A percentile compares a stretch with the other conserved stretches of the same genome.
These are phyloP conservation scores for Alloscopus bannaensis DNA, from an alignment of 2,888 invertebrate species.

Conservation along the genomic window DNA sequence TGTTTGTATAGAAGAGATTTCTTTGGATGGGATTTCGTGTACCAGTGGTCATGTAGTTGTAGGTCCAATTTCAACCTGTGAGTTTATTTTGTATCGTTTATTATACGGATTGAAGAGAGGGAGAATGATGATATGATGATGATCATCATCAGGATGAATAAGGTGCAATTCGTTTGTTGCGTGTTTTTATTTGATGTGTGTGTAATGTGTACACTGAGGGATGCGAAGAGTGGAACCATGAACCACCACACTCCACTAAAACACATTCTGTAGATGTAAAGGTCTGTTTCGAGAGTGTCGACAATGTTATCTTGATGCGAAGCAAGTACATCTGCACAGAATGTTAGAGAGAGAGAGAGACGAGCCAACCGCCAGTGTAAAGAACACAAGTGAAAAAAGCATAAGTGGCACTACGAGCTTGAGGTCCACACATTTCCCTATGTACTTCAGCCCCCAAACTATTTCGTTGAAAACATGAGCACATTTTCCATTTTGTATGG, in stretches of 20 bases:
- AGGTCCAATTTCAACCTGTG: constrained; percentile 42
- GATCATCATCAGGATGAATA: constrained; percentile 46
- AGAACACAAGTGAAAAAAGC: constrained; percentile 33
- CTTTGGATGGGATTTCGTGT: constrained; percentile 2
- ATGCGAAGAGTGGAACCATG: neutral
- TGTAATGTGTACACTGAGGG: constrained; percentile 2
- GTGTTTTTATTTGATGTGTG: constrained; percentile 40
- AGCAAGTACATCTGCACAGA: constrained; percentile 21
- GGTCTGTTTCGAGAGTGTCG: no score
- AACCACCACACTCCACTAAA: no score
- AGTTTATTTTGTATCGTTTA: no score
- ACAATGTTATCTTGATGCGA: constrained; percentile 34
- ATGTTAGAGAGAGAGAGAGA: constrained; percentile 12
- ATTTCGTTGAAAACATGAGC: constrained; percentile 39
- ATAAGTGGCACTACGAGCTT: constrained; percentile 1
- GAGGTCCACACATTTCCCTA: constrained; percentile 3
- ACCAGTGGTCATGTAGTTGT: constrained; percentile 25
- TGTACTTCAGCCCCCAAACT: constrained; percentile 26
- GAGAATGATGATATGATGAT: constrained; percentile 44
- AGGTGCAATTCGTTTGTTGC: constrained; percentile 56
- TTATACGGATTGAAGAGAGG: no score
- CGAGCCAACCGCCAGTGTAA: constrained; percentile 40
- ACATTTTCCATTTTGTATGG: constrained; percentile 51
- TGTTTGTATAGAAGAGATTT: constrained; percentile 4
- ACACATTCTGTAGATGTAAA: no score